A percentile compares a stretch with the other conserved stretches of the same genome.
Evolutionary conservation across 2,113 vertebrate species (phyloP).

Genomic region (Thermophis baileyi): DNA sequence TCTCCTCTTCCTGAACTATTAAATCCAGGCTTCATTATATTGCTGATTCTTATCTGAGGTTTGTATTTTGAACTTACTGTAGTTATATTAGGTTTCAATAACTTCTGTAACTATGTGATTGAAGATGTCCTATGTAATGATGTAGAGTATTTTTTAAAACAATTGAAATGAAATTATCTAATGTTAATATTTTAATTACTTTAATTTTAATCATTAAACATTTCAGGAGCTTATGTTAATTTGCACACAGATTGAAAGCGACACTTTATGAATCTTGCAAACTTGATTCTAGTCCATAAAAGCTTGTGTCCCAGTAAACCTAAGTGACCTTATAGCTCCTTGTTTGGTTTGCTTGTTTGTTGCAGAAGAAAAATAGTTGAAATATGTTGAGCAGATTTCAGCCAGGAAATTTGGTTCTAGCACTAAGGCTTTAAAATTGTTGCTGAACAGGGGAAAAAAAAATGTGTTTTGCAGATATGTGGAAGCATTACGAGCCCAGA

Average conservation of each 20-base stretch:
- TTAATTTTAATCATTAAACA: background rate
- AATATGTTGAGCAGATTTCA: background rate
- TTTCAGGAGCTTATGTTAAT: background rate
- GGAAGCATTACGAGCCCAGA: slow-evolving; percentile 78
- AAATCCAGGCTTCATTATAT: background rate
- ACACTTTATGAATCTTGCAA: background rate
- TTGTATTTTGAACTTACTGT: background rate
- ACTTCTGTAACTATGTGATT: background rate
- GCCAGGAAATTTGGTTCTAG: background rate
- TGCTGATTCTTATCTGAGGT: background rate
- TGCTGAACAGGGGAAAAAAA: background rate
- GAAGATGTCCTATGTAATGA: background rate
- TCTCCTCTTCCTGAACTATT: background rate
- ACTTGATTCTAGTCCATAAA: background rate
- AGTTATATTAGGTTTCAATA: background rate
- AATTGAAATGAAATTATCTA: background rate
- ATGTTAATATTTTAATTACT: background rate
- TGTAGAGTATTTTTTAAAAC: background rate
- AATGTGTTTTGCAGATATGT: slow-evolving; percentile 72
- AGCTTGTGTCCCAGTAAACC: background rate
- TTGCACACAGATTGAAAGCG: background rate
- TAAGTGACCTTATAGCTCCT: background rate
- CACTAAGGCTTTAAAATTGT: background rate
- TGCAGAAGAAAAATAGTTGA: background rate
- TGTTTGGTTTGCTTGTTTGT: background rate